Conservation (phyloP, 2,888 invertebrate genomes). For the Drosophila siamana region DNA sequence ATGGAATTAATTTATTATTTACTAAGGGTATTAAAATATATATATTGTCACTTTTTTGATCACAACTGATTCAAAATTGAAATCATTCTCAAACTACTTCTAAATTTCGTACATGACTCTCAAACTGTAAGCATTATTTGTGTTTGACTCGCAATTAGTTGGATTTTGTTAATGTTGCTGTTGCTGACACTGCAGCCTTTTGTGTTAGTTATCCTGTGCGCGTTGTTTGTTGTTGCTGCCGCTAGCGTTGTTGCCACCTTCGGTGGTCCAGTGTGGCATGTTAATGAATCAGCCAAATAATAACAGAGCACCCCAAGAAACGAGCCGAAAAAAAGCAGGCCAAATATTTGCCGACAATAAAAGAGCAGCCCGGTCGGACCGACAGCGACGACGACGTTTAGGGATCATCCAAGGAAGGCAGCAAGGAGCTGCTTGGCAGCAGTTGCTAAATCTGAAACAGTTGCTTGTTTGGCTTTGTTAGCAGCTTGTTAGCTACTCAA, state of each 20-base stretch:
- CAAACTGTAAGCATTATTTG: conserved; percentile 24
- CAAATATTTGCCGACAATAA: conserved; percentile 74
- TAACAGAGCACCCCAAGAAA: conserved; percentile 57
- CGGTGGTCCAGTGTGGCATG: conserved; percentile 76
- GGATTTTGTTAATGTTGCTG: conserved; percentile 19
- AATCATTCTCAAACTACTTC: neutral
- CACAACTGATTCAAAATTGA: neutral
- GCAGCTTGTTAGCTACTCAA: conserved; percentile 77
- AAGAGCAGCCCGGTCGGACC: conserved; percentile 56
- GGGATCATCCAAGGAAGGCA: conserved; percentile 62
- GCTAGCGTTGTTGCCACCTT: conserved; percentile 49
- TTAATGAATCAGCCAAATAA: conserved; percentile 81
- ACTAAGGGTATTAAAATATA: too few relatives aligned
- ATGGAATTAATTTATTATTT: too few relatives aligned
- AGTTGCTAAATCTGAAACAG: conserved; percentile 31
- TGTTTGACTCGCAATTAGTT: conserved; percentile 7
- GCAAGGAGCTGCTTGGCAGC: conserved; percentile 33
- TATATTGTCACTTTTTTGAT: too few relatives aligned
- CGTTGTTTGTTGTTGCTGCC: conserved; percentile 45
- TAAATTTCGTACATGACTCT: neutral
- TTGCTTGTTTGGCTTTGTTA: conserved; percentile 70
- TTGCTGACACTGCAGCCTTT: conserved; percentile 20
- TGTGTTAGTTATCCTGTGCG: conserved; percentile 52
- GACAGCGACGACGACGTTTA: conserved; percentile 27
- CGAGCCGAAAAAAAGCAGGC: conserved; percentile 55